Conservation (phyloP, 2,888 invertebrate species). For the Sussaba pulchella region DNA sequence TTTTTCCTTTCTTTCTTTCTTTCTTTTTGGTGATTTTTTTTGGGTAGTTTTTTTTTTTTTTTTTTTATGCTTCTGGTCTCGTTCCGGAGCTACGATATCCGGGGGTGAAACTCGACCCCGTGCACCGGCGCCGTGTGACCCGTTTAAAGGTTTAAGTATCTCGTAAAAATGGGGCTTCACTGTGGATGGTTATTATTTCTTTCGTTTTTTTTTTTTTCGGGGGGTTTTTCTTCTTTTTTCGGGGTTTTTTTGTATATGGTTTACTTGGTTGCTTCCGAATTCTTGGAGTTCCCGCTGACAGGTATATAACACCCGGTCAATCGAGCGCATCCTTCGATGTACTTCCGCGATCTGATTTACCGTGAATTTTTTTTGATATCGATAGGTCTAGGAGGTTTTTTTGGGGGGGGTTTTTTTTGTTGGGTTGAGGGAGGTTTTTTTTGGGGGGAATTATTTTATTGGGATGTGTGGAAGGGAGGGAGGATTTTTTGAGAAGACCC, state of each 20-base stretch:
- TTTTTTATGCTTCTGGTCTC: slow-evolving; percentile 67
- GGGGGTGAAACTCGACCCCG: slow-evolving; percentile 69
- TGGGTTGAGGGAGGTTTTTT: neutral
- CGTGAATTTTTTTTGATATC: slow-evolving; percentile 56
- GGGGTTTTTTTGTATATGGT: slow-evolving; percentile 24
- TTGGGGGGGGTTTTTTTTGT: neutral
- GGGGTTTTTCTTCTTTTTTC: slow-evolving; percentile 32
- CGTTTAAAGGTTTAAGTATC: slow-evolving; percentile 84
- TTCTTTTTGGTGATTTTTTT: slow-evolving; percentile 25
- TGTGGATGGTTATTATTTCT: slow-evolving; percentile 66
- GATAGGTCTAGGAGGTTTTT: neutral
- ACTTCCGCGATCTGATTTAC: slow-evolving; percentile 44
- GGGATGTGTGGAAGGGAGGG: too few relatives aligned
- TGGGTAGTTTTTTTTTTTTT: slow-evolving; percentile 35
- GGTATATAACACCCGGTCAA: slow-evolving; percentile 71
- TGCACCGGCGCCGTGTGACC: slow-evolving; percentile 71
- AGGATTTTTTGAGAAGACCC: too few relatives aligned
- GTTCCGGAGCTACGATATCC: slow-evolving; percentile 26
- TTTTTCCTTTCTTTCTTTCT: slow-evolving; percentile 66
- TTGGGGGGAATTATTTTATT: neutral
- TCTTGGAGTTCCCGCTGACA: slow-evolving; percentile 72
- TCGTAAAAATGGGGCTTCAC: slow-evolving; percentile 80
- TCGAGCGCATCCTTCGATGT: slow-evolving; percentile 65
- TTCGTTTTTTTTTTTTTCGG: slow-evolving; percentile 30
- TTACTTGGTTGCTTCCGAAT: slow-evolving; percentile 53